Evolutionary conservation across 2,888 invertebrate genomes (phyloP).

Genomic region (Protodeltote pygarga): DNA sequence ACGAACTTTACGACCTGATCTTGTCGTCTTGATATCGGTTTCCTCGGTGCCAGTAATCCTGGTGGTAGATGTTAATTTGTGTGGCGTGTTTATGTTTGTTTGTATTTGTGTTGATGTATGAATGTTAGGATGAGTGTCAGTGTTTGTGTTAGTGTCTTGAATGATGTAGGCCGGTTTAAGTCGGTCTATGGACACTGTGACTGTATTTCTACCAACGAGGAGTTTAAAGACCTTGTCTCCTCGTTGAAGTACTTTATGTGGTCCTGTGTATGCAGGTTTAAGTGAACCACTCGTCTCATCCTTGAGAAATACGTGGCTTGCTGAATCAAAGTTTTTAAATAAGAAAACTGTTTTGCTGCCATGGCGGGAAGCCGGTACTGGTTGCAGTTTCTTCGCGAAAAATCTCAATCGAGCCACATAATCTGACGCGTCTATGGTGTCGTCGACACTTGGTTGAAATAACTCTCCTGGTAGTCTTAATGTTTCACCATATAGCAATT

Average conservation of each 20-base stretch:
- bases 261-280: background rate
- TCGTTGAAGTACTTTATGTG: background rate
- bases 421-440: background rate
- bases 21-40: too few species aligned
- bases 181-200: background rate
- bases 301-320: background rate
- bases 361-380: background rate
- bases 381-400: background rate
- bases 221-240: background rate
- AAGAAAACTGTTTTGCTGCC: background rate
- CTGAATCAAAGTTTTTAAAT: background rate
- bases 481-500: too few species aligned
- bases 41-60: too few species aligned
- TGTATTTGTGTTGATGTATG: too few species aligned
- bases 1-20: too few species aligned
- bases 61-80: too few species aligned
- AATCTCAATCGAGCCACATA: background rate
- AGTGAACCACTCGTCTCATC: background rate
- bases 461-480: background rate
- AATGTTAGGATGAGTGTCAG: background rate
- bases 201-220: background rate
- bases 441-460: background rate
- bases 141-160: background rate
- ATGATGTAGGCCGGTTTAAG: background rate
- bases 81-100: too few species aligned